Base-by-base conservation (phyloP, 2,888 invertebrate genomes). In the Nyleta sp. region DNA sequence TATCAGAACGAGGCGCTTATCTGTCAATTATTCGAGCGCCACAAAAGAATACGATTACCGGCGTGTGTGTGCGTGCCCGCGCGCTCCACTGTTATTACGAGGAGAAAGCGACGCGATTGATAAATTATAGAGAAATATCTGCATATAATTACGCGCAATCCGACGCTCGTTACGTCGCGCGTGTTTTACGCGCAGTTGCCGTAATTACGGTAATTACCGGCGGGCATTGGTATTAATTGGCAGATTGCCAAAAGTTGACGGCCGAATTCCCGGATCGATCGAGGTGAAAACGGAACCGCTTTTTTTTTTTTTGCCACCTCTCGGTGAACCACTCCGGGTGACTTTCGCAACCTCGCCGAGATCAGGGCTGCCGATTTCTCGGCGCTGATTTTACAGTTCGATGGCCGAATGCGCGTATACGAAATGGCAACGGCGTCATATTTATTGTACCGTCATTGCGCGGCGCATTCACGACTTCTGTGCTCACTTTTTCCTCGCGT, bases 401-500 rank as follows among this genome's bases (percentile, higher is more conserved):
- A n/a, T n/a, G n/a, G n/a, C n/a, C n/a, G n/a, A n/a, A n/a, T n/a
- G n/a, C n/a, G n/a, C n/a, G n/a, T n/a, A n/a, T n/a, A n/a, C n/a
- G n/a, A n/a, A 59, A 52, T 44, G 53, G 52, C 48, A 50, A 42
- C 18, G 24, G 38, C 60, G 68, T 64, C 64, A 52, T 48, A 50
- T 73, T 78, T 64, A 78, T 74, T 60, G 70, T 78, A 15, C 52
- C 65, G 68, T 71, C 62, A 46, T 59, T 67, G 70, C 70, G 35
- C 33, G 13, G 44, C 52, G 65, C 52, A 42, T 67, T 60, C 53
- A 65, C 60, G 53, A 72, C 68, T 73, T 52, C 52, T 62, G 74
- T 22, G 28, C 52, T 50, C 38, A 55, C 62, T 84, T 87, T 84
- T 86, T 78, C 84, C 46, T 84, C 78, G 80, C 53, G 75, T 78